Conservation (phyloP, 1,140 invertebrate genomes). For the Sipha flava region DNA sequence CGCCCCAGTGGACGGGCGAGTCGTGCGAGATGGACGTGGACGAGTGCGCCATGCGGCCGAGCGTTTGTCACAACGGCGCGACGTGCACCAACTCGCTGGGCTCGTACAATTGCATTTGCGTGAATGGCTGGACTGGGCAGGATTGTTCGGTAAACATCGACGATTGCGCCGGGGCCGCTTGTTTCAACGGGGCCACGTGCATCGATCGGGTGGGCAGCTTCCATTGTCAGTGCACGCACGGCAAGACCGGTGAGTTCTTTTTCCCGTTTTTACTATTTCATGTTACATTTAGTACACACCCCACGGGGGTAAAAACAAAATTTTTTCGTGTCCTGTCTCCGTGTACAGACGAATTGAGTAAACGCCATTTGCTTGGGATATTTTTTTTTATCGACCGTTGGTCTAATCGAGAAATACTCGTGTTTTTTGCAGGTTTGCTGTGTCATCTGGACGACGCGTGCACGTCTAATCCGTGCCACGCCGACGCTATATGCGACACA, state of each 20-base stretch:
- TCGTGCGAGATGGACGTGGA: conserved; percentile 70
- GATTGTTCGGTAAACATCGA: conserved; percentile 90
- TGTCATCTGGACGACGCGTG: conserved; percentile 96
- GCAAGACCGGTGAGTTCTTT: conserved; percentile 71
- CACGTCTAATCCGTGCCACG: conserved; percentile 90
- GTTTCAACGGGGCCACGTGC: conserved; percentile 94
- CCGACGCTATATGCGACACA: conserved; percentile 88
- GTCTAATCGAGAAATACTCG: conserved; percentile 22
- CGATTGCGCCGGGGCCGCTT: conserved; percentile 84
- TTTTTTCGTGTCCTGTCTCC: too few species aligned
- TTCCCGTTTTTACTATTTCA: not conserved
- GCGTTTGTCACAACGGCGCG: conserved; percentile 86
- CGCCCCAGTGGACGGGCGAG: conserved; percentile 75
- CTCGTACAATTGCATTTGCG: conserved; percentile 90
- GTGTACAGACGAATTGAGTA: too few species aligned
- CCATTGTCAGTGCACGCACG: conserved; percentile 87
- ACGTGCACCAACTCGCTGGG: conserved; percentile 87
- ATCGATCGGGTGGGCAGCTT: conserved; percentile 90
- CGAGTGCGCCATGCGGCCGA: conserved; percentile 68
- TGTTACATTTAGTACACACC: too few species aligned
- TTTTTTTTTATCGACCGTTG: not conserved
- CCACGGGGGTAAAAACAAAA: too few species aligned
- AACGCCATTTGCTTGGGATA: too few species aligned
- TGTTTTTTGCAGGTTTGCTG: conserved; percentile 58
- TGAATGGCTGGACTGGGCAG: conserved; percentile 86